Conservation (phyloP, 2,797 vertebrate genomes). For the Poecilia wingei region DNA sequence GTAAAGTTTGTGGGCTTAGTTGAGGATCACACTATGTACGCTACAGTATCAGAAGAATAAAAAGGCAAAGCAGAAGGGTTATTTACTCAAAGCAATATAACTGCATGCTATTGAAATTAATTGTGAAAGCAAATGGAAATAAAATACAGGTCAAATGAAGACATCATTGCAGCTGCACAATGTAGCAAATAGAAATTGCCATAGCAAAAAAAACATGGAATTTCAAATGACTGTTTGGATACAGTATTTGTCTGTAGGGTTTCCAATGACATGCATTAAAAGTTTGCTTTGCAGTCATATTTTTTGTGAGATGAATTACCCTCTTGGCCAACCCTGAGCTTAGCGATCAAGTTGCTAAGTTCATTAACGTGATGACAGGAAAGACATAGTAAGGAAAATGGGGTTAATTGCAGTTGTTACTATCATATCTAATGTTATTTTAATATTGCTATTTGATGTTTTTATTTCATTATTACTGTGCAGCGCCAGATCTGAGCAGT, state of each 20-base stretch:
- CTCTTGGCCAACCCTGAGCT: not conserved
- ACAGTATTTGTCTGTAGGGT: too few species aligned
- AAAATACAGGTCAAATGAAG: not conserved
- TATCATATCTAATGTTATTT: not conserved
- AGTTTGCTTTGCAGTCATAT: not conserved
- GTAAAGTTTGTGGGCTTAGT: not conserved
- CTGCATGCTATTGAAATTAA: not conserved
- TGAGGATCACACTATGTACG: not conserved
- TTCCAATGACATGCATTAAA: not conserved
- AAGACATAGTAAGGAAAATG: not conserved
- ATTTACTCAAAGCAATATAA: not conserved
- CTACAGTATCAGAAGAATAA: not conserved
- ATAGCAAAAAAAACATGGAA: too few species aligned
- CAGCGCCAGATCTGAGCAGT: not conserved
- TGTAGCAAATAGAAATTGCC: not conserved
- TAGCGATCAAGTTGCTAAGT: not conserved
- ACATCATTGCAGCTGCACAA: not conserved
- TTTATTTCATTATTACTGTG: not conserved
- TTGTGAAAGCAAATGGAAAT: not conserved
- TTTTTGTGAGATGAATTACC: not conserved
- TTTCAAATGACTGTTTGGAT: too few species aligned
- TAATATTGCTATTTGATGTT: not conserved
- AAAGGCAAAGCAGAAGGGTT: not conserved
- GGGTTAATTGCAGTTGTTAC: not conserved
- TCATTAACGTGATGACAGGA: not conserved